Base-by-base conservation (phyloP, 1,140 invertebrate species). In the Drosophila tani region DNA sequence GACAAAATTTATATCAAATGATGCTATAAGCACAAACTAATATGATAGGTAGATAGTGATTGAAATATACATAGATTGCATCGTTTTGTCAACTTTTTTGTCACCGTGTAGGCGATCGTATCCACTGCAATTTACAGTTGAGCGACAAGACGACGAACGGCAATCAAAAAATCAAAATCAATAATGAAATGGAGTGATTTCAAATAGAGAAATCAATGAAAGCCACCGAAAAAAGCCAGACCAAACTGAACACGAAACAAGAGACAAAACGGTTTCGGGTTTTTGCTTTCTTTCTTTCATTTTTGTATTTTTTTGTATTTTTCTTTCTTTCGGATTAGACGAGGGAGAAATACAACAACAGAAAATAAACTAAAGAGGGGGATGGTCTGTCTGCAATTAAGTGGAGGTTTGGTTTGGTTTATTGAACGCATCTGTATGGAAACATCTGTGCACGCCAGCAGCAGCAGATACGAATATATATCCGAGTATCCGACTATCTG, bases 191-290 rank as follows among this genome's bases (percentile, higher is more conserved):
- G 79, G 85, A 87, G 82, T 90, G 69, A 90, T 88, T 90, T 90
- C 69, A 75, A 90, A 88, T 81, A 79, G 81, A 87, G 84, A 88
- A 88, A 88, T 88, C 85, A 88, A 88, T 90, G 84, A 88, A 88
- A 90, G 84, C 78, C 73, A 74, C 57, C 27, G 43, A 73, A 58
- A 40, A 59, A 50, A 70, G 24, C 17, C 38, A 46, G 24, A 27
- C 32, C 32, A 29, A 55, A 55, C 15, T 17, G 6, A 27, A 59
- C 40, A 49, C 64, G 62, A 50, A 46, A 51, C 53, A 40, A 53
- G 32, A 82, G 50, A 83, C 68, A 75, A 78, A 90, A 88, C 84
- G 84, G 84, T 87, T 84, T 87, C 74, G 81, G 74, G 63, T 77
- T 79, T 75, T 64, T 35, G n/a, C 35, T 73, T 41, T 59, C 55